Evolutionary conservation across 2,797 vertebrate species (phyloP).

Genomic region (Apogon hyalosoma): DNA sequence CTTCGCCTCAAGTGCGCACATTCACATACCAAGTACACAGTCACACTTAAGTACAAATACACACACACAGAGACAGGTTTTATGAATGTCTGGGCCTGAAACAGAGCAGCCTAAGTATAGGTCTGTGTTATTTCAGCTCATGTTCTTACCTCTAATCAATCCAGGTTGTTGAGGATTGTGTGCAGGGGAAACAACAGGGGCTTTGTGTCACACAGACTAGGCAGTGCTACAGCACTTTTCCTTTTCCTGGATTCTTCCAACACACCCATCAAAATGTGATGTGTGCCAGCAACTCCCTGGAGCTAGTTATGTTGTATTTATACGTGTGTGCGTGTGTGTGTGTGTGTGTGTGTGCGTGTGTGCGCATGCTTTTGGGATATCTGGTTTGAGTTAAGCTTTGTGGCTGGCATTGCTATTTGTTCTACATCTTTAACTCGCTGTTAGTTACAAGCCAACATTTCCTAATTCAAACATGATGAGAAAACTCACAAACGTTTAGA

Average conservation of each 20-base stretch:
- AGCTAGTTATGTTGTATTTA: constrained; percentile 58
- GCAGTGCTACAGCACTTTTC: constrained; percentile 28
- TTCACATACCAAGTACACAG: neutral
- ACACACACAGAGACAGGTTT: constrained; percentile 25
- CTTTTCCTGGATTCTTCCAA: constrained; percentile 45
- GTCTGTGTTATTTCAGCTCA: constrained; percentile 69
- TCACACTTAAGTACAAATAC: neutral
- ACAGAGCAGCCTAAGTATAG: constrained; percentile 65
- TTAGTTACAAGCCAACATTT: constrained; percentile 58
- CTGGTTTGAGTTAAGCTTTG: constrained; percentile 55
- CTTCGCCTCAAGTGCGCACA: constrained; percentile 32
- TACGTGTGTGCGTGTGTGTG: constrained; percentile 3
- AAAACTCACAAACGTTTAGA: constrained; percentile 27
- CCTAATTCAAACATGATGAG: constrained; percentile 52
- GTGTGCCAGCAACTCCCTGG: constrained; percentile 61
- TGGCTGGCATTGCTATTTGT: constrained; percentile 49
- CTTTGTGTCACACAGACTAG: constrained; percentile 69
- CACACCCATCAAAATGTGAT: constrained; percentile 57
- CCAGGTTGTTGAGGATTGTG: constrained; percentile 66
- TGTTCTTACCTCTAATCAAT: constrained; percentile 72
- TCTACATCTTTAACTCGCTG: constrained; percentile 47
- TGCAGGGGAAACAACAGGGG: constrained; percentile 60
- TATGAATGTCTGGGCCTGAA: constrained; percentile 65
- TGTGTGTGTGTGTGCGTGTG: constrained; percentile 7
- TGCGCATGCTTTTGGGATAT: constrained; percentile 34